Base-by-base conservation (phyloP, 2,888 invertebrate genomes). In the Drosophila mettleri region DNA sequence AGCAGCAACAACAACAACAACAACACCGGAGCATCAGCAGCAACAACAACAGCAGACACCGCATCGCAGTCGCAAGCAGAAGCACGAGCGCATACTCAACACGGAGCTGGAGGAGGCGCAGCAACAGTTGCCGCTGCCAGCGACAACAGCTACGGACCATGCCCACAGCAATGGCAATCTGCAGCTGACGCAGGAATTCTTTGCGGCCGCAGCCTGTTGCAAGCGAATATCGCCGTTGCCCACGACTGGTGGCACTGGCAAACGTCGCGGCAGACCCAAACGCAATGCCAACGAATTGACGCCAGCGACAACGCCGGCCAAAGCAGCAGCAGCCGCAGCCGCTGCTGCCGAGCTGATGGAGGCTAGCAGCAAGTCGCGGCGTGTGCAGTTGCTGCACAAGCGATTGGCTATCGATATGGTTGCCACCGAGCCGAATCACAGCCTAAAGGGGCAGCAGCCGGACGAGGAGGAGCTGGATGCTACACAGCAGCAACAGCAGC, bases 181-280 rank as follows among this genome's bases (percentile, higher is more conserved):
- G 58, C 45, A 57, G 22, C 27, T 65, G 38, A 38, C 39, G 29
- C 53, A 51, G 16, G 54, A 73, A 36, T 39, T 41, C 5, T n/a
- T 52, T 7, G 46, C 45, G 4, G 24, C 61, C 27, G 10, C 33
- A 29, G 33, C 31, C 29, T 41, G 33, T 14, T 29, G 36, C 48
- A 52, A 52, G 52, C 36, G 20, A 12, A 45, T 29, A 14, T 49
- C n/a, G 24, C 59, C 39, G 6, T 2, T 27, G 18, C 22, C 73
- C 1, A 43, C 63, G 2, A 39, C 16, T 64, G 45, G 22, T 67
- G 22, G 64, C 41, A 80, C 75, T 0, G 78, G 45, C 16, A 86
- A 85, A 46, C 80, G 92, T 69, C 91, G 94, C n/a, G 94, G 94
- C 4, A 84, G 94, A 29, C 93, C 94, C 0, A 90, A 93, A 58